Evolutionary conservation across 2,113 vertebrate genomes (phyloP), one percentile per base, ranked within the genome.

Genomic region (Gallinago undulata): DNA sequence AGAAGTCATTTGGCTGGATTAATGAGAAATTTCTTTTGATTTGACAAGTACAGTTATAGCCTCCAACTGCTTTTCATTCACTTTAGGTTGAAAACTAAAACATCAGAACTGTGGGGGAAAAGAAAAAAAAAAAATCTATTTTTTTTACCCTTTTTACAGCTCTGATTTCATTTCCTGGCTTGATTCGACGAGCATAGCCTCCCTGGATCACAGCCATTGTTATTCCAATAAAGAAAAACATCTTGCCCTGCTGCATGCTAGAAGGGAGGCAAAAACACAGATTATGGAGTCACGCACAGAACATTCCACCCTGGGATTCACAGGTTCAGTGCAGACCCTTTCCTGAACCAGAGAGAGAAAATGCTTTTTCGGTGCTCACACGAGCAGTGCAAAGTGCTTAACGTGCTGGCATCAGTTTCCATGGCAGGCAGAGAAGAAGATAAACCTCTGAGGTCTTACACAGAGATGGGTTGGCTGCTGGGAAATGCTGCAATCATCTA

Each of bases 221-320:
- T 90, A 99, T 98, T 56, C 99, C 99, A 74, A 99, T 99, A 96
- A 99, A 99, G 98, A 99, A 99, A 90, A 99, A 99, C 99, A 99
- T 99, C 98, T 99, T 99, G 35, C 99, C 99, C 95, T 99, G 99
- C 95, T 99, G 98, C 98, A 99, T 98, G 94, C 99, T 99, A 93
- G 56, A 84, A 93, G 82, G 66, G 84, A 95, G 84, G 89, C 74
- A 93, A 86, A 91, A 67, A 5, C 68, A 95, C 63, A 84, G 35
- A 41, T 73, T 41, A 64, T 0, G n/a, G 90, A 91, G 83, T 87
- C 84, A 94, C 3, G 2, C 88, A 91, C 4, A 13, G 50, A 90
- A 35, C 39, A 5, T 74, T 92, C 68, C 7, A 4, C 17, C 55
- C 47, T 7, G 39, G 67, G 51, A 75, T 30, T 45, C 64, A 31